A percentile compares a stretch with the other conserved stretches of the same genome.
Evolutionary conservation across 2,888 invertebrate species (phyloP).

Genomic region (Sesamia inferens): DNA sequence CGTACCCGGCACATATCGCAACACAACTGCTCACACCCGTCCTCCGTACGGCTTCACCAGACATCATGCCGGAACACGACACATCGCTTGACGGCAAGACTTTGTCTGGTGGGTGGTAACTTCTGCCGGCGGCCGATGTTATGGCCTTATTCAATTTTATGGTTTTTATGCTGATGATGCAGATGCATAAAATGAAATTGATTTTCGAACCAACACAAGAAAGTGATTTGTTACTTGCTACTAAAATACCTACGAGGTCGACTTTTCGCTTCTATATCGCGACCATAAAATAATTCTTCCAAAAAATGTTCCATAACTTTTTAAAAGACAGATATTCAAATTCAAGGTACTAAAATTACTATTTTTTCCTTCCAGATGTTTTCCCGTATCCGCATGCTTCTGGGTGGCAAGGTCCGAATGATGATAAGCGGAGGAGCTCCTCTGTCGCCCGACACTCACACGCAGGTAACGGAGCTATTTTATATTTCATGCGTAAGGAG

Average conservation of each 20-base stretch:
- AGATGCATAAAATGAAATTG: neutral
- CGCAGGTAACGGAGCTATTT: conserved; percentile 88
- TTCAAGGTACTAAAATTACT: accelerated
- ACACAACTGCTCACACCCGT: too few species aligned
- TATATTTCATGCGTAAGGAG: neutral
- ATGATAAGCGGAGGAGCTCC: conserved; percentile 99
- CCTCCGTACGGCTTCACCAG: too few species aligned
- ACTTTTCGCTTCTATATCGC: neutral
- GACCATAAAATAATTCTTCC: neutral
- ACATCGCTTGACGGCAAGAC: too few species aligned
- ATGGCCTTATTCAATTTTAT: neutral
- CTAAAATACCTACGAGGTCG: neutral
- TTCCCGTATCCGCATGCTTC: conserved; percentile 91
- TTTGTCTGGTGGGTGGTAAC: too few species aligned
- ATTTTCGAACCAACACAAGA: neutral
- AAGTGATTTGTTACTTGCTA: neutral
- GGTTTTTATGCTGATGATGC: too few species aligned
- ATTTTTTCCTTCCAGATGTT: conserved; percentile 76
- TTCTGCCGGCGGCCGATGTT: too few species aligned
- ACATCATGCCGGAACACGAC: too few species aligned
- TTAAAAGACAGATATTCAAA: neutral
- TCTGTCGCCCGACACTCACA: conserved; percentile 98
- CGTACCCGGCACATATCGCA: too few species aligned
- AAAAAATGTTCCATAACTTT: neutral
- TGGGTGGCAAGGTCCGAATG: conserved; percentile 97